Percentiles rank a stretch among this genome's conserved stretches.
phyloP scores from a whole-genome alignment of 2,113 vertebrate species.

The Lepus timidus region DNA sequence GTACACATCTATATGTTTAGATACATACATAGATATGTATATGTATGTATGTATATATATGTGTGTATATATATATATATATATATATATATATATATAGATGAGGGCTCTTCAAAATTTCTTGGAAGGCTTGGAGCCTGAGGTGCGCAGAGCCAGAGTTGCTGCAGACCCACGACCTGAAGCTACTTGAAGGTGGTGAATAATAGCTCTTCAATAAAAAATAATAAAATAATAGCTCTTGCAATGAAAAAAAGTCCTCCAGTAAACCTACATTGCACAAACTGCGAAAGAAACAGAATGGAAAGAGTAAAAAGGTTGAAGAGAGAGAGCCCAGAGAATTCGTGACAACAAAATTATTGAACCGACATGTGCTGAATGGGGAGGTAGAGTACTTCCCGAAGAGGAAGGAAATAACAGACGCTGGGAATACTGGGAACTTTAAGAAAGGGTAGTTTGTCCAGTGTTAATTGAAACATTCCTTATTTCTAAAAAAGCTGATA shows the following conservation, averaged over 20 bases:
- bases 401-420: conserved; percentile 99
- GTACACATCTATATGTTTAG: no score
- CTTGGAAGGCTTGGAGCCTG: no score
- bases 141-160: no score
- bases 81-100: no score
- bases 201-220: no score
- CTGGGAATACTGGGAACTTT: conserved; percentile 99
- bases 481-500: conserved; percentile 95
- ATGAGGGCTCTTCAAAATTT: no score
- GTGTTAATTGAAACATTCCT: conserved; percentile 97
- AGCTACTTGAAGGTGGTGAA: no score
- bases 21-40: no score
- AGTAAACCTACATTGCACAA: conserved; percentile 78
- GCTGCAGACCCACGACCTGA: no score
- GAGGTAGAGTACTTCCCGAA: conserved; percentile 99
- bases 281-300: conserved; percentile 98
- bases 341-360: conserved; percentile 98
- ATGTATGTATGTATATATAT: rapidly evolving
- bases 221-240: no score
- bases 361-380: conserved; percentile 97
- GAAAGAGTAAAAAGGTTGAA: conserved; percentile 95
- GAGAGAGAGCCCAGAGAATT: conserved; percentile 96
- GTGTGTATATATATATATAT: no score
- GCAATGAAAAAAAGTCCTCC: no score
- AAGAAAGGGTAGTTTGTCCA: conserved; percentile 98